Evolutionary conservation across 2,113 vertebrate genomes (phyloP).

Genomic region (Bufo gargarizans): DNA sequence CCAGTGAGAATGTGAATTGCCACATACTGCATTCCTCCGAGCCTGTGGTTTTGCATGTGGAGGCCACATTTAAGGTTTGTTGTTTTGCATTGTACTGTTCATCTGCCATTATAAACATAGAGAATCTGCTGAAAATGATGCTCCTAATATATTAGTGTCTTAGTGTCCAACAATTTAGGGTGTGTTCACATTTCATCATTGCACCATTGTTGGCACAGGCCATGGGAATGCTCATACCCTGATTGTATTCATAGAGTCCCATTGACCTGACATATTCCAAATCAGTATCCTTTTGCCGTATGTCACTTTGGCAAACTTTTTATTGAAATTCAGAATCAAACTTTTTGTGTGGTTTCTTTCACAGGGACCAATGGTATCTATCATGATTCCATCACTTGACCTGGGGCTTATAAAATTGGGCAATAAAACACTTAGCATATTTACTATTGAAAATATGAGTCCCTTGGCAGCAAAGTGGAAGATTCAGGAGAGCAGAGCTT

Average conservation of each 20-base stretch:
- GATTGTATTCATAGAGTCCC: not conserved
- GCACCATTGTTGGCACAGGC: not conserved
- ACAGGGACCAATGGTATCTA: slow-evolving; percentile 83
- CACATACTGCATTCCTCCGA: slow-evolving; percentile 69
- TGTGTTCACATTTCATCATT: not conserved
- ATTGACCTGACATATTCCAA: not conserved
- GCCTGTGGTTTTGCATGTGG: slow-evolving; percentile 76
- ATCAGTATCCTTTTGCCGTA: not conserved
- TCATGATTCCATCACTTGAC: slow-evolving; percentile 76
- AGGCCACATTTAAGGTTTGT: slow-evolving; percentile 87
- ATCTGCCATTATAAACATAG: not conserved
- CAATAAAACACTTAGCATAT: slow-evolving; percentile 63
- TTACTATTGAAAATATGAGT: slow-evolving; percentile 80
- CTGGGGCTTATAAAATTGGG: slow-evolving; percentile 81
- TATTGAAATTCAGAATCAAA: not conserved
- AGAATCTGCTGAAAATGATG: not conserved
- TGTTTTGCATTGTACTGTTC: not conserved
- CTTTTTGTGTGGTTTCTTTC: not conserved
- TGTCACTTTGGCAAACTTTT: not conserved
- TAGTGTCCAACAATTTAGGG: not conserved
- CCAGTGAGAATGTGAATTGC: slow-evolving; percentile 76
- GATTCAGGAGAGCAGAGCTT: slow-evolving; percentile 73
- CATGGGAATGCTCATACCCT: too few relatives aligned
- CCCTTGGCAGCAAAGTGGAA: slow-evolving; percentile 82
- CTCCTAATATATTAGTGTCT: not conserved